Evolutionary conservation across 1,140 invertebrate genomes (phyloP), one percentile per base, ranked within the genome.

Genomic region (Tetranychus urticae): DNA sequence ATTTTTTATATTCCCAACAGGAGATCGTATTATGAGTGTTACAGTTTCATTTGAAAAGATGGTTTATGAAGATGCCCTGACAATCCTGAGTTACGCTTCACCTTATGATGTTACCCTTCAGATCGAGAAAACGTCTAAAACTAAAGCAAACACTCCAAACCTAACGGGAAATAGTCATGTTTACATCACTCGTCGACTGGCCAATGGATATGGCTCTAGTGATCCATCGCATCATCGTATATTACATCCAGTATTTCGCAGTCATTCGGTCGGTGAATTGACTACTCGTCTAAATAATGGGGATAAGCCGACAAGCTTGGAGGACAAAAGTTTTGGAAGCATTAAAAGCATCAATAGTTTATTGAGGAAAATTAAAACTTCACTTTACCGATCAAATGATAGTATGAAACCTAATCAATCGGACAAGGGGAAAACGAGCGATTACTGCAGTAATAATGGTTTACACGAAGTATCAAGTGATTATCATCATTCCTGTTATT

Each of bases 71-170:
- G 88, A 93, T 68, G 88, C 88, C 0, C 71, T 90, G 46, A 83
- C 85, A 1, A 87, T 93, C 63, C 73, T 93, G 4, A 86, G 85
- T 59, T 87, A 89, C 63, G 87, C 88, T 1, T 90, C 87, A n/a
- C 88, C 88, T 0, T 91, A 92, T 68, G 86, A 86, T 65, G 82
- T 88, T 2, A 76, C 79, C 48, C 72, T 86, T 6, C 78, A 82
- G 65, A 77, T 84, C n/a, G 76, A 80, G 61, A 80, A 73, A 65
- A 73, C 36, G 31, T 61, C 63, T 3, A 14, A 13, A 23, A 56
- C 5, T 8, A 14, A 34, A 34, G 14, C n/a, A 6, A n/a, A 12
- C 50, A 52, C 50, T n/a, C n/a, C 50, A n/a, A 52, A 52, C 31
- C 10, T 42, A 10, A n/a, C 31, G 1, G 23, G 50, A 12, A n/a